These are phyloP conservation scores for Hippopotamyrus pictus DNA, from an alignment of 2,797 vertebrate genomes.

Conservation along the genomic window DNA sequence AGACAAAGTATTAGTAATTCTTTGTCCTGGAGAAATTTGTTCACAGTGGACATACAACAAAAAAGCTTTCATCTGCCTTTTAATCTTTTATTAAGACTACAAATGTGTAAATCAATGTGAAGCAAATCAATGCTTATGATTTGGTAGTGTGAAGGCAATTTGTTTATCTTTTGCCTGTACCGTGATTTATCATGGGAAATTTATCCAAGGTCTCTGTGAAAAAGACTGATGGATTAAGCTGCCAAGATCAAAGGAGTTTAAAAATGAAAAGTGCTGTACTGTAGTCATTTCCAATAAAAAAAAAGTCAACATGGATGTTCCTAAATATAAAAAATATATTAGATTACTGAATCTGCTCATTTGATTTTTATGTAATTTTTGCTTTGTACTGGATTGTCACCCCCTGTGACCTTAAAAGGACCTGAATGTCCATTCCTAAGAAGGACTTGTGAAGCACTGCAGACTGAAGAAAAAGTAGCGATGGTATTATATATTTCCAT, in stretches of 20 bases:
- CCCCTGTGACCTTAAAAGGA: neutral
- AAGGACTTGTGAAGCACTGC: neutral
- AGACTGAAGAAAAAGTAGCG: neutral
- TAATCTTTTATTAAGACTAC: constrained; percentile 50
- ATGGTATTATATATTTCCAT: neutral
- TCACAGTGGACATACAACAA: constrained; percentile 4
- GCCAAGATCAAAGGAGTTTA: neutral
- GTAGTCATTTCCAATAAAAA: neutral
- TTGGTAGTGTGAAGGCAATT: constrained; percentile 43
- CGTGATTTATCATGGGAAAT: constrained; percentile 19
- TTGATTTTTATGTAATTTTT: neutral
- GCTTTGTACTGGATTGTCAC: neutral
- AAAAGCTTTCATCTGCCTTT: constrained; percentile 34
- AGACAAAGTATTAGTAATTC: constrained; percentile 59
- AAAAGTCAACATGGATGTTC: neutral
- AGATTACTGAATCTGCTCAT: neutral
- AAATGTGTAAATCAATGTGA: constrained; percentile 52
- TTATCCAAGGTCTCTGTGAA: constrained; percentile 14
- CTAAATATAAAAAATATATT: neutral
- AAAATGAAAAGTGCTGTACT: neutral
- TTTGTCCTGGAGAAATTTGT: constrained; percentile 40
- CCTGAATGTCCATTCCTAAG: neutral
- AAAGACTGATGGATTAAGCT: constrained; percentile 6
- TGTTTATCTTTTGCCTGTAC: constrained; percentile 26
- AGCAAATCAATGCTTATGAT: constrained; percentile 42